phyloP scores from a whole-genome alignment of 2,113 vertebrate genomes.

The Tichodroma muraria region DNA sequence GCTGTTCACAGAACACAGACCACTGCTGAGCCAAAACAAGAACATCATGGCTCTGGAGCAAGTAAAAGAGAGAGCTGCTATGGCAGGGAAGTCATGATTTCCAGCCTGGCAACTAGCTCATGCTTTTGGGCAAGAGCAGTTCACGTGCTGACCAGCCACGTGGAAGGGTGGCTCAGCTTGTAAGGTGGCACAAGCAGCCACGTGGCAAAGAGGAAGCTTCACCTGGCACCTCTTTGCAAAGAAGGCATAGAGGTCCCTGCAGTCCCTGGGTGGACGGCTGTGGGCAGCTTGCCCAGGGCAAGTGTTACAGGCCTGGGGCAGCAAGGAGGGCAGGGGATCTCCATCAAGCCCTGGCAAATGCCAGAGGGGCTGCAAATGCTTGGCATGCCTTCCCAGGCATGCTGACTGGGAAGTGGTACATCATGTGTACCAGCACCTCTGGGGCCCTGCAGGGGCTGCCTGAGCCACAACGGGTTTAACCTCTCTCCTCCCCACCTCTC shows the following conservation, averaged over 20 bases:
- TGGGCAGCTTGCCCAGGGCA: not conserved
- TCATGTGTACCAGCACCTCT: not conserved
- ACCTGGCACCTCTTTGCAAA: not conserved
- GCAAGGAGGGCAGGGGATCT: not conserved
- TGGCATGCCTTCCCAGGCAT: not conserved
- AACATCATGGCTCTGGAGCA: not conserved
- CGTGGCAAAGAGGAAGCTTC: not conserved
- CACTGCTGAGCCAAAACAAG: not conserved
- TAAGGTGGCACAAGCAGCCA: not conserved
- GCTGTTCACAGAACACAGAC: not conserved
- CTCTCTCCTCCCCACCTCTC: not conserved
- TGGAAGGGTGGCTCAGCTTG: not conserved
- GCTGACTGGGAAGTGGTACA: too few relatives aligned
- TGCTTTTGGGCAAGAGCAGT: not conserved
- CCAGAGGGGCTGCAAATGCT: not conserved
- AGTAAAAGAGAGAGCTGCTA: not conserved
- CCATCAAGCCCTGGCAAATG: accelerated
- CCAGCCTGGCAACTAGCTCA: not conserved
- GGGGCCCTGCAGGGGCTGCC: not conserved
- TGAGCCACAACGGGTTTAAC: accelerated
- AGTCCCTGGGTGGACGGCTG: not conserved
- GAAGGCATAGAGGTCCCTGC: not conserved
- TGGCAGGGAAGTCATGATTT: not conserved
- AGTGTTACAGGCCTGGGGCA: not conserved
- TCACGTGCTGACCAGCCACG: not conserved